Base-by-base conservation (phyloP, 2,888 invertebrate species). In the Nomada ruficornis region DNA sequence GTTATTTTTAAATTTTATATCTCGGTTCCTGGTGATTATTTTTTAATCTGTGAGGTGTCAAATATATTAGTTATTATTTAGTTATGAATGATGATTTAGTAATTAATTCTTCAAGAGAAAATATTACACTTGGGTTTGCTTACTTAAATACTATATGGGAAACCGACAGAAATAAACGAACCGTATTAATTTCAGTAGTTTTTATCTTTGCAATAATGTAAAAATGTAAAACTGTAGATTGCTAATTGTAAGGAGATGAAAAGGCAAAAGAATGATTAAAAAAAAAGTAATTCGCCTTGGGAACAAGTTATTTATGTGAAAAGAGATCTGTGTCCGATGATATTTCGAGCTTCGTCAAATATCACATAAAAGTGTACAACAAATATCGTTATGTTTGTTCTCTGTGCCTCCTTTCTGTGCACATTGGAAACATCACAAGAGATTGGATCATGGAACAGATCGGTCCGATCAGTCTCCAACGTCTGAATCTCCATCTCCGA, bases 401-500 rank as follows among this genome's bases (percentile, higher is more conserved):
- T 36, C 13, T 29, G 36, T 36, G 47, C 47, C 13, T 4, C 47
- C 23, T 15, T 23, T 60, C 18, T 26, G 18, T n/a, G 7, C 36
- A 11, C 13, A 23, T 36, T 20, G 11, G 5, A n/a, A 11, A 54
- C 23, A 13, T 54, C 4, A 52, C 13, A 4, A 26, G 42, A 44
- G 9, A n/a, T 42, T 13, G 7, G 18, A n/a, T n/a, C 4, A 36
- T 10, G 26, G 9, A 23, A 1, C 26, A 57, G 11, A 44, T 54
- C 20, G 10, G 7, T 72, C 1, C 26, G 18, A 84, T 94, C 93
- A 96, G 93, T 96, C 96, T 65, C 96, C 96, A 85, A 96, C 95
- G 93, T 96, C 96, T 91, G 96, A 96, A 93, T 96, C 96, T 90
- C 96, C 95, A 91, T 97, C 97, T 76, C 97, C 97, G 90, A 97